Evolutionary conservation across 2,113 vertebrate species (phyloP).

Genomic region (Psammodynastes pulverulentus): DNA sequence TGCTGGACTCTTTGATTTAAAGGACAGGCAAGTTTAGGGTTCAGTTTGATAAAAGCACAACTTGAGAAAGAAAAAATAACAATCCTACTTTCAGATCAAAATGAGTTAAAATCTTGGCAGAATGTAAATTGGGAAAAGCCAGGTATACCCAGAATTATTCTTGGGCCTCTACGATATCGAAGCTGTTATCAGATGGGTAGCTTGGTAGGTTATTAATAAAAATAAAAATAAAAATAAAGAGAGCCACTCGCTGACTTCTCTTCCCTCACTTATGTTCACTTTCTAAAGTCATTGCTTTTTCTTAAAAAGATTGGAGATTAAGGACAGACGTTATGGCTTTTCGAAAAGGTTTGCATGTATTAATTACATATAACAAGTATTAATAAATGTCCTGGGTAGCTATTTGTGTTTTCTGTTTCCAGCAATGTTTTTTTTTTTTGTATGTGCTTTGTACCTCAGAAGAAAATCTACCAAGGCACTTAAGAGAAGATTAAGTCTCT

Average conservation of each 20-base stretch:
- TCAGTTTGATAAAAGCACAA: slow-evolving; percentile 6
- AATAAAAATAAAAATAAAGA: neutral
- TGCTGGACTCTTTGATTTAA: slow-evolving; percentile 53
- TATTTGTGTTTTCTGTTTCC: slow-evolving; percentile 61
- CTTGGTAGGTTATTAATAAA: slow-evolving; percentile 3
- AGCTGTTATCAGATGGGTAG: neutral
- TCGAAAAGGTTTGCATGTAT: slow-evolving; percentile 46
- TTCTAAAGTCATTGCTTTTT: slow-evolving; percentile 59
- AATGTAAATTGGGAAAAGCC: slow-evolving; percentile 44
- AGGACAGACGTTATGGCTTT: slow-evolving; percentile 74
- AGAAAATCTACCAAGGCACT: slow-evolving; percentile 77
- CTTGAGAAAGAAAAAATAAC: neutral
- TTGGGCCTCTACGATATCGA: slow-evolving; percentile 38
- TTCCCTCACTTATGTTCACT: slow-evolving; percentile 42
- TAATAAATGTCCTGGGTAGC: slow-evolving; percentile 70
- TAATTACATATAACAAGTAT: slow-evolving; percentile 46
- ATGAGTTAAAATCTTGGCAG: slow-evolving; percentile 39
- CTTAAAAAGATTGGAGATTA: slow-evolving; percentile 75
- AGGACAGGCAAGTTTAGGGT: slow-evolving; percentile 52
- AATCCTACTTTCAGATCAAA: slow-evolving; percentile 31
- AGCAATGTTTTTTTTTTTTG: slow-evolving; percentile 70
- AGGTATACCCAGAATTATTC: slow-evolving; percentile 24
- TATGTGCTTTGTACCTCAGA: slow-evolving; percentile 76
- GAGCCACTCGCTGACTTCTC: neutral
- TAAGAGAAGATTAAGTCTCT: slow-evolving; percentile 69